Conservation (phyloP, 2,113 vertebrate species). For the Polypterus bichir region DNA sequence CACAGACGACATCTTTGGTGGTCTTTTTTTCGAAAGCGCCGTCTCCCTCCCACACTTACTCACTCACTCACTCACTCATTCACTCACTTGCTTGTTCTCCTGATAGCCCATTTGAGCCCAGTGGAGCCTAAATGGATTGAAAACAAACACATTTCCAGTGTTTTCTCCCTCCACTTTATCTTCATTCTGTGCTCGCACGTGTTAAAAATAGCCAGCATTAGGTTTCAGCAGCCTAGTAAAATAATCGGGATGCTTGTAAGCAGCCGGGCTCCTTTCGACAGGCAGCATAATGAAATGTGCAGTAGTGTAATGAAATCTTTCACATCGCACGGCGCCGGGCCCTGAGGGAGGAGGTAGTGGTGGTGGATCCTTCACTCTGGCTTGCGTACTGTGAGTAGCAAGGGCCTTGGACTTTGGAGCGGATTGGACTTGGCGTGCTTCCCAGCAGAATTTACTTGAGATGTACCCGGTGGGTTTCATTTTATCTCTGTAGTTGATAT, state of each 20-base stretch:
- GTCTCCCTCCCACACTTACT: no score
- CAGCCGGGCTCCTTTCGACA: not conserved
- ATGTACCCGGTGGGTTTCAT: no score
- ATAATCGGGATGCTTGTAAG: not conserved
- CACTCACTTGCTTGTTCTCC: not conserved
- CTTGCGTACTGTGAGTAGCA: no score
- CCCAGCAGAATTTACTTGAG: no score
- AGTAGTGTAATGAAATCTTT: not conserved
- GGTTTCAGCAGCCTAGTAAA: not conserved
- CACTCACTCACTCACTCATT: no score
- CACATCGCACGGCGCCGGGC: not conserved
- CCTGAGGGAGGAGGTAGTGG: not conserved
- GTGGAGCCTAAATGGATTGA: slow-evolving; percentile 12
- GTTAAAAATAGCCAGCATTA: not conserved
- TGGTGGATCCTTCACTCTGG: not conserved
- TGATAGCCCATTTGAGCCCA: slow-evolving; percentile 4
- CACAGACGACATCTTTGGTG: no score
- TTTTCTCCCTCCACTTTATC: slow-evolving; percentile 9
- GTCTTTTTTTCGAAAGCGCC: no score
- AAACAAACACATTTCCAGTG: slow-evolving; percentile 19
- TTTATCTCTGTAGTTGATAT: no score
- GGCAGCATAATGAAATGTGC: slow-evolving; percentile 1
- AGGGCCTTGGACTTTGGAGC: no score
- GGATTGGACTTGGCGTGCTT: no score
- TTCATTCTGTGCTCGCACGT: slow-evolving; percentile 15